Evolutionary conservation across 2,113 vertebrate species (phyloP).

Genomic region (Myrmecophaga tridactyla): DNA sequence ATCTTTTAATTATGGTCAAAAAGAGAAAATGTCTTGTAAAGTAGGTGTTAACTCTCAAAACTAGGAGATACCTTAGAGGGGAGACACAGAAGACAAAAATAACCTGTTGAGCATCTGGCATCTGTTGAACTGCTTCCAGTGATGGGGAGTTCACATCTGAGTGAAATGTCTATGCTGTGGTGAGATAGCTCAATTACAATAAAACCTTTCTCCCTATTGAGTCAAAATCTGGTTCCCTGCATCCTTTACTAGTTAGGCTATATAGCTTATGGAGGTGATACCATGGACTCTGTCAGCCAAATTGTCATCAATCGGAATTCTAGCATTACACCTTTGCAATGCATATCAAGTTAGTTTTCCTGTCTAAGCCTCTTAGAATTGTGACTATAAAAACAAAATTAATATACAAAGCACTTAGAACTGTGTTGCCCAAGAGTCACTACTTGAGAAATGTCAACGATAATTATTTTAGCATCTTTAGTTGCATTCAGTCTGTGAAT

Average conservation of each 20-base stretch:
- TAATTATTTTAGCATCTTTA: not conserved
- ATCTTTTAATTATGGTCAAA: too few species aligned
- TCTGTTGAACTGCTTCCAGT: not conserved
- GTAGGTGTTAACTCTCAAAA: too few species aligned
- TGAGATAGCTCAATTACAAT: not conserved
- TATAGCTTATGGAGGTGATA: not conserved
- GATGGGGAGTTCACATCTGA: too few species aligned
- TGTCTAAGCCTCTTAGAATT: not conserved
- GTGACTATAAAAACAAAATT: not conserved
- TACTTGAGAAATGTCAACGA: not conserved
- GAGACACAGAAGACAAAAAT: not conserved
- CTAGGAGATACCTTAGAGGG: too few species aligned
- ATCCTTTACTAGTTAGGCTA: not conserved
- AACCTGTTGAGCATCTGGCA: not conserved
- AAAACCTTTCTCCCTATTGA: not conserved
- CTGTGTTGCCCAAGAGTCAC: not conserved
- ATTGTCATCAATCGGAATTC: not conserved
- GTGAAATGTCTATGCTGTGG: not conserved
- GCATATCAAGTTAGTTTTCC: not conserved
- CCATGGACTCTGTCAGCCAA: not conserved
- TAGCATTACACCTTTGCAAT: not conserved
- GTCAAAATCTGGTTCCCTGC: not conserved
- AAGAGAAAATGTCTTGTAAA: too few species aligned
- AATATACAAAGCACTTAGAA: not conserved
- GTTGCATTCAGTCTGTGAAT: not conserved